Percentiles rank a stretch among this genome's conserved stretches.
Conservation (phyloP, 2,888 invertebrate species). For the Plagiodera versicolora region DNA sequence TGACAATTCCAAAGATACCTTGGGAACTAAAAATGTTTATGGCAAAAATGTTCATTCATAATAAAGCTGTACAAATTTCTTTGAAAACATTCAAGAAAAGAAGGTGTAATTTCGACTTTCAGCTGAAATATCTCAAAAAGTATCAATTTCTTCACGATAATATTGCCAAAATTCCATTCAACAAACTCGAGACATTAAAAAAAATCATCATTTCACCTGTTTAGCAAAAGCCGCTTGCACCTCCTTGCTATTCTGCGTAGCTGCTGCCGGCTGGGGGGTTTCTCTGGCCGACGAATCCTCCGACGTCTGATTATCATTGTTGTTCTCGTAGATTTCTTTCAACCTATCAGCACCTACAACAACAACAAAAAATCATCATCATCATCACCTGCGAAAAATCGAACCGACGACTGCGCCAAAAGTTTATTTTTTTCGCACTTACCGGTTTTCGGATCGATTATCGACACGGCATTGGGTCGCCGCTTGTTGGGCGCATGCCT, state of each 20-base stretch:
- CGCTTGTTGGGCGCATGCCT: constrained; percentile 23
- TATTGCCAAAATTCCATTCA: too few relatives aligned
- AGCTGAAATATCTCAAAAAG: too few relatives aligned
- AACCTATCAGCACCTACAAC: constrained; percentile 51
- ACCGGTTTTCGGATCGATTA: constrained; percentile 53
- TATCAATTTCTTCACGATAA: too few relatives aligned
- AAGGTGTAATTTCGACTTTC: too few relatives aligned
- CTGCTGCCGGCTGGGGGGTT: constrained; percentile 53
- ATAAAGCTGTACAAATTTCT: too few relatives aligned
- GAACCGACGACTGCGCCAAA: background rate
- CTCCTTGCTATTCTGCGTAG: constrained; percentile 41
- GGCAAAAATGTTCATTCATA: too few relatives aligned
- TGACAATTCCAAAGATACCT: too few relatives aligned
- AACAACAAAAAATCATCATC: too few relatives aligned
- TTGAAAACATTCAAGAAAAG: too few relatives aligned
- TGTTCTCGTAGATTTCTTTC: constrained; percentile 51
- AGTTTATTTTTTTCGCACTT: constrained; percentile 9
- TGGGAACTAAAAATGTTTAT: too few relatives aligned
- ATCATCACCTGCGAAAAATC: background rate
- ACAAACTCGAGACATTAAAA: too few relatives aligned
- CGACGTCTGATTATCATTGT: too few relatives aligned
- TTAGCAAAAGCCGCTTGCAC: constrained; percentile 52
- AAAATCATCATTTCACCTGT: constrained; percentile 39
- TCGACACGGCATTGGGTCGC: constrained; percentile 46
- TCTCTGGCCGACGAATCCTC: constrained; percentile 57